Evolutionary conservation across 2,113 vertebrate genomes (phyloP), one percentile per base, ranked within the genome.

Genomic region (Lota lota): DNA sequence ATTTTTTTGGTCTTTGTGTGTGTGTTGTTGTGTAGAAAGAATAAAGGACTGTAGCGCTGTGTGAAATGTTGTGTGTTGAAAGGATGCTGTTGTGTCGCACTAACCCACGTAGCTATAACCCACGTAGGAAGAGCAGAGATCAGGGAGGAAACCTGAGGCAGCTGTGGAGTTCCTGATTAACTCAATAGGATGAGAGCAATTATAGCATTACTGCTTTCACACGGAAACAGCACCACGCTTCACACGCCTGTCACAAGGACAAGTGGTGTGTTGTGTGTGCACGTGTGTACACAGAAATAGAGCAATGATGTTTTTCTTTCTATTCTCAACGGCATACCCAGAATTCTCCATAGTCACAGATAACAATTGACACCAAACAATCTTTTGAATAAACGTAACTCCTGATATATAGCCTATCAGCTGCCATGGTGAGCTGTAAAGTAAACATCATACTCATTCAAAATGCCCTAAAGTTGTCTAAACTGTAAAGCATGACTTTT

Each of bases 171-270:
- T 86, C 81, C 80, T 79, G 74, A 78, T 87, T 91, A 86, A 87
- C 74, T 78, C 77, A 84, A 83, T 78, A 77, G 86, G 89, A 92
- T 91, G 22, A 90, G 72, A 70, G 73, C 76, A 88, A 87, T 90
- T 85, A 90, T 72, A 69, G 80, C 71, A 86, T 88, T 89, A 89
- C 64, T 78, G 75, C 71, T 73, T 87, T 88, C 87, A 87, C 88
- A 88, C 82, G 83, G 81, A 71, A 82, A 86, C 67, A 76, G 83
- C 84, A 67, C 74, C 81, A 81, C 66, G 77, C 60, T 68, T 77
- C 85, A 85, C 87, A 84, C 88, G 84, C 69, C 63, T 61, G 54
- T 11, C 56, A 24, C 24, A 58, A 73, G 68, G 61, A 66, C 40
- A 10, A 56, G 61, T 50, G 12, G 19, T 19, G 19, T 60, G 19